phyloP scores from a whole-genome alignment of 1,140 invertebrate species.

The Brachionus paranguensis region DNA sequence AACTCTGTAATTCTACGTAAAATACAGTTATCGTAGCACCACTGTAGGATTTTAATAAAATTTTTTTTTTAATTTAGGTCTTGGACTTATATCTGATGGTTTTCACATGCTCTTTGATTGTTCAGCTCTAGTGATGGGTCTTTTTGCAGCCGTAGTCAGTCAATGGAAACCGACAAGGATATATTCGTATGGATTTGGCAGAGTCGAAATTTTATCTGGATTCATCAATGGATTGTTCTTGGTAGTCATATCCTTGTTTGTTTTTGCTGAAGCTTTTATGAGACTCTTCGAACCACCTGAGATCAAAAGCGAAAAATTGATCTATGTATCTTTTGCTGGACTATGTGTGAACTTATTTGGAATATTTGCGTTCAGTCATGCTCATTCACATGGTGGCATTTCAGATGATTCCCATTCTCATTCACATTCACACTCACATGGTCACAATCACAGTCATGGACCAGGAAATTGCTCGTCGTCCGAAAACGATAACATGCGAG shows the following conservation, averaged over 20 bases:
- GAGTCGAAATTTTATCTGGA: constrained; percentile 88
- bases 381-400: constrained; percentile 58
- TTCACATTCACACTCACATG: constrained; percentile 44
- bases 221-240: constrained; percentile 93
- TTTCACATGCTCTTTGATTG: constrained; percentile 99
- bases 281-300: constrained; percentile 61
- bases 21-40: no score
- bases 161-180: constrained; percentile 86
- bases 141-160: constrained; percentile 75
- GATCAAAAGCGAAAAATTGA: constrained; percentile 58
- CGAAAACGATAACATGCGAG: constrained; percentile 63
- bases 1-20: no score
- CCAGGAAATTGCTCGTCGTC: constrained; percentile 53
- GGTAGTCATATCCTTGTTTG: constrained; percentile 89
- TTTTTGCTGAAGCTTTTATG: constrained; percentile 87
- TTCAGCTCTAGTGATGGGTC: constrained; percentile 81
- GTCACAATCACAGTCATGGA: constrained; percentile 47
- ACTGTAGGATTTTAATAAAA: not conserved
- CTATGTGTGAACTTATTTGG: constrained; percentile 89
- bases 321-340: constrained; percentile 79
- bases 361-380: constrained; percentile 86
- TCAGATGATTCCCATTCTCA: constrained; percentile 44
- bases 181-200: constrained; percentile 88
- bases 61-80: constrained; percentile 18
- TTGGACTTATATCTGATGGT: constrained; percentile 89